Evolutionary conservation across 1,140 invertebrate species (phyloP).

Genomic region (Aphis gossypii): DNA sequence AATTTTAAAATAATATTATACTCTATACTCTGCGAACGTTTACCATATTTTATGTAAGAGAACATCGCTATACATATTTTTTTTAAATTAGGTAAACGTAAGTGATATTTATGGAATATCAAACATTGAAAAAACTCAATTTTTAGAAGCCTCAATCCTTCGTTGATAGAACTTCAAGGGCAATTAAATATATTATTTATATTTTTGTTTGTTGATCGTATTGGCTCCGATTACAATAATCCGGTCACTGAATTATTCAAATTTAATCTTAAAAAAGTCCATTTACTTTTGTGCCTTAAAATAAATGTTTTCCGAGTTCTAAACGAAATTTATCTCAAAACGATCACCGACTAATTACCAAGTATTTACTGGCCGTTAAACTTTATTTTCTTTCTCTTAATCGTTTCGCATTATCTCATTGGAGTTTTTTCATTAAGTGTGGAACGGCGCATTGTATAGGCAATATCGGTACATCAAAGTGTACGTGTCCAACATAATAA

Average conservation of each 20-base stretch:
- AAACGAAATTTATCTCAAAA: neutral
- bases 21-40: too few species aligned
- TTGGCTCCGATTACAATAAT: neutral
- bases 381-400: neutral
- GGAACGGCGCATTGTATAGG: neutral
- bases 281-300: neutral
- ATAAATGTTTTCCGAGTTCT: neutral
- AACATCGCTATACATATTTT: neutral
- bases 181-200: neutral
- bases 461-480: neutral
- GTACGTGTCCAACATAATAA: neutral
- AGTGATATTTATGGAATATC: neutral
- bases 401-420: neutral
- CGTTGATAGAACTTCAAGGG: neutral
- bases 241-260: neutral
- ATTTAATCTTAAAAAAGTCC: neutral
- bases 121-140: too few species aligned
- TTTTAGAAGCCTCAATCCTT: too few species aligned
- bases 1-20: too few species aligned
- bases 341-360: neutral
- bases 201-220: neutral
- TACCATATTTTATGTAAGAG: too few species aligned
- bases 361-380: neutral
- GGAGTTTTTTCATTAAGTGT: constrained; percentile 8
- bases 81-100: too few species aligned